Evolutionary conservation across 2,113 vertebrate species (phyloP).

Genomic region (Nesogale talazaci): DNA sequence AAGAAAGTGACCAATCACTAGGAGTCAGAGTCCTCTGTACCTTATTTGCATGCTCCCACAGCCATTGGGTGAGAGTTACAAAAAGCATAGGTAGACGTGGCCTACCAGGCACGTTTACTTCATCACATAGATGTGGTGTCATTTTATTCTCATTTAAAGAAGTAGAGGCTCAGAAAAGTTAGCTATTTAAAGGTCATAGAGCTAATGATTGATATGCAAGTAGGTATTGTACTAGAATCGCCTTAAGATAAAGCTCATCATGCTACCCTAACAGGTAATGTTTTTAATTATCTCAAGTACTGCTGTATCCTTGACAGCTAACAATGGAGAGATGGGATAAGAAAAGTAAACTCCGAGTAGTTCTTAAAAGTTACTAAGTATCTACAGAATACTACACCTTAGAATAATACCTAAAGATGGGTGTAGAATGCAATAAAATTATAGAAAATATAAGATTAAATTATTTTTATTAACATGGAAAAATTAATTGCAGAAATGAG

Average conservation of each 20-base stretch:
- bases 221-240: background rate
- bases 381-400: background rate
- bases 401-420: background rate
- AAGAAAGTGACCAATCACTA: too few species aligned
- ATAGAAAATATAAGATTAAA: background rate
- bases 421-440: background rate
- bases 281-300: background rate
- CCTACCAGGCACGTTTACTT: too few species aligned
- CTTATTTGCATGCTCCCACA: too few species aligned
- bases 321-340: slow-evolving; percentile 3
- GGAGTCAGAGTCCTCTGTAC: too few species aligned
- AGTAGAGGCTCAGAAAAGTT: background rate
- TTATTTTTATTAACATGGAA: background rate
- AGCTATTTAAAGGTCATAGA: too few species aligned
- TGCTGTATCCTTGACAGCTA: background rate
- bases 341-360: background rate
- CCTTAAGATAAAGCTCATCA: slow-evolving; percentile 2
- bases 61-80: too few species aligned
- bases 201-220: background rate
- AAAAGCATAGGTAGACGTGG: too few species aligned
- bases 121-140: background rate
- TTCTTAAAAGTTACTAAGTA: slow-evolving; percentile 15
- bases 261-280: background rate
- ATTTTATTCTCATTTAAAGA: slow-evolving; percentile 8
- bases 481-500: slow-evolving; percentile 18